phyloP scores from a whole-genome alignment of 2,888 invertebrate species.

The Nomada fabriciana region DNA sequence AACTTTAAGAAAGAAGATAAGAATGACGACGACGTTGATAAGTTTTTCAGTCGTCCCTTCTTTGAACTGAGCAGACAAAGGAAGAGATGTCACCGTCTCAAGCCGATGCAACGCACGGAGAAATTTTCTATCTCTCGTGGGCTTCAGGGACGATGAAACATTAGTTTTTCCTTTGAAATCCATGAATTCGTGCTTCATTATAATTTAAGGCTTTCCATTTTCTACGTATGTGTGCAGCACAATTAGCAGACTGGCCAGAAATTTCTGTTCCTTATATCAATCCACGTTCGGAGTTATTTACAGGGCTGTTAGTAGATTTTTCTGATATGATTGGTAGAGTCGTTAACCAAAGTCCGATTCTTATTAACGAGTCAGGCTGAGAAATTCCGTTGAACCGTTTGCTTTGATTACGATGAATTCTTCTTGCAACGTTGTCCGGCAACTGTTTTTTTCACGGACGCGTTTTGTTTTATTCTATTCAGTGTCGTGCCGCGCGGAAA shows the following conservation, averaged over 20 bases:
- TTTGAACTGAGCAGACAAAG: not conserved
- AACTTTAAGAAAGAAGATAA: not conserved
- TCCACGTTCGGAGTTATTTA: too few species aligned
- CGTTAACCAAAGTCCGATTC: not conserved
- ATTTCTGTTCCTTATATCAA: not conserved
- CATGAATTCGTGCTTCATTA: not conserved
- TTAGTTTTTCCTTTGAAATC: not conserved
- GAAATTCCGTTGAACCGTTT: constrained; percentile 26
- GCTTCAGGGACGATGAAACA: not conserved
- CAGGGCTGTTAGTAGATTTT: not conserved
- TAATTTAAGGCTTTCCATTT: not conserved
- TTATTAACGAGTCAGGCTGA: not conserved
- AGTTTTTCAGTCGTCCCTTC: constrained; percentile 6
- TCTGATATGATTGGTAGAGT: not conserved
- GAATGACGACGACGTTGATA: constrained; percentile 16
- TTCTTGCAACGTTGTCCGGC: constrained; percentile 22
- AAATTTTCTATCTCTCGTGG: not conserved
- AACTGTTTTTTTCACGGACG: not conserved
- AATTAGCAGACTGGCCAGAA: not conserved
- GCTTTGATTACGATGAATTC: constrained; percentile 50
- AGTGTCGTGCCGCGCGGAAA: constrained; percentile 49
- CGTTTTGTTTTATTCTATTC: constrained; percentile 20
- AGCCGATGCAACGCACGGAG: not conserved
- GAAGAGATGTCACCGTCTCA: not conserved
- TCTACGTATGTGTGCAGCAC: too few species aligned